phyloP scores from a whole-genome alignment of 2,113 vertebrate species.

The Prolemur simus region DNA sequence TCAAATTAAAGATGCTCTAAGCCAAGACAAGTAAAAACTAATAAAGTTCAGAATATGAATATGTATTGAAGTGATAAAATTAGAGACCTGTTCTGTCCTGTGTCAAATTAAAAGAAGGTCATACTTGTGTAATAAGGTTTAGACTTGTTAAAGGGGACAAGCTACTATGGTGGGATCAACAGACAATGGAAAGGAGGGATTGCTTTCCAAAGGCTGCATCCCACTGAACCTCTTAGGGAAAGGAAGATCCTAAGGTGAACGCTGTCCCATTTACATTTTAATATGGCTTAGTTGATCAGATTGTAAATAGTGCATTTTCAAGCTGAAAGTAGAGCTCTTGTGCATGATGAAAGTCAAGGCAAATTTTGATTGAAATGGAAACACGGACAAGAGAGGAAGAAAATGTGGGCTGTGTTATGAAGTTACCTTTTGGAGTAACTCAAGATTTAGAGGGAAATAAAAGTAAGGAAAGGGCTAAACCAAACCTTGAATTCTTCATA shows the following conservation, averaged over 20 bases:
- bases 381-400: not conserved
- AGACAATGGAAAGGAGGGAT: not conserved
- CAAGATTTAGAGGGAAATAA: not conserved
- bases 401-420: not conserved
- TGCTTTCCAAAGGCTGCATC: not conserved
- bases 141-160: not conserved
- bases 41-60: not conserved
- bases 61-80: not conserved
- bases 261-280: not conserved
- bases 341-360: not conserved
- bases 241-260: not conserved
- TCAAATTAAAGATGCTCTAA: constrained; percentile 24
- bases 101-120: not conserved
- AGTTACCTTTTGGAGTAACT: not conserved
- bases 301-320: not conserved
- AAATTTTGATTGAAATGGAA: not conserved
- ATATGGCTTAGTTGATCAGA: not conserved
- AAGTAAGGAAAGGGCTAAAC: not conserved
- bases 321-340: not conserved
- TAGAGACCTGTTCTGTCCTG: not conserved
- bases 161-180: not conserved
- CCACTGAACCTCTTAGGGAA: not conserved
- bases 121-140: not conserved
- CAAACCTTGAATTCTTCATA: not conserved
- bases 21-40: not conserved